Conservation (phyloP, 2,113 vertebrate species). For the Poicephalus meyeri region DNA sequence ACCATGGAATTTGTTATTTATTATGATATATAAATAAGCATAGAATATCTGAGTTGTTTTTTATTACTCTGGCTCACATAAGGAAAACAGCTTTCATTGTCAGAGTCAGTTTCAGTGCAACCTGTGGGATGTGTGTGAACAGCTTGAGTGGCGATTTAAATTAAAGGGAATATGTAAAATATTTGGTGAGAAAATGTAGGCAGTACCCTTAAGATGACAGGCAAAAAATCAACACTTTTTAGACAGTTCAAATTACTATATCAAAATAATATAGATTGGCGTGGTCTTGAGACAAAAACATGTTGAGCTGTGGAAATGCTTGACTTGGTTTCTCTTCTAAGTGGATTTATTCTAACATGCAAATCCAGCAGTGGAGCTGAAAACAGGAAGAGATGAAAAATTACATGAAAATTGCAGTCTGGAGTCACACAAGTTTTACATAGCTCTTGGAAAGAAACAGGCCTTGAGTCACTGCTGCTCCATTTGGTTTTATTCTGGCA, state of each 20-base stretch:
- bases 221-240: not conserved
- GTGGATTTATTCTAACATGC: not conserved
- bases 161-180: not conserved
- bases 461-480: not conserved
- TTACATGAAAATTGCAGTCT: not conserved
- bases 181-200: not conserved
- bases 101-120: not conserved
- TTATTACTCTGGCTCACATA: not conserved
- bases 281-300: not conserved
- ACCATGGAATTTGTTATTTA: accelerated
- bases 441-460: not conserved
- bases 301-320: not conserved
- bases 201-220: not conserved
- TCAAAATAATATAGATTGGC: not conserved
- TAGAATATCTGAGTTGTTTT: not conserved
- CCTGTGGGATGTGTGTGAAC: not conserved
- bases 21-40: not conserved
- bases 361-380: not conserved
- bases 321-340: not conserved
- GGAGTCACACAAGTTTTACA: not conserved
- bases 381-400: not conserved
- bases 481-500: not conserved
- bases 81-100: not conserved
- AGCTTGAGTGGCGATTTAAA: not conserved
- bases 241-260: not conserved